These are phyloP conservation scores for Paradoxurus hermaphroditus DNA, from an alignment of 2,113 vertebrate genomes.

Conservation along the genomic window DNA sequence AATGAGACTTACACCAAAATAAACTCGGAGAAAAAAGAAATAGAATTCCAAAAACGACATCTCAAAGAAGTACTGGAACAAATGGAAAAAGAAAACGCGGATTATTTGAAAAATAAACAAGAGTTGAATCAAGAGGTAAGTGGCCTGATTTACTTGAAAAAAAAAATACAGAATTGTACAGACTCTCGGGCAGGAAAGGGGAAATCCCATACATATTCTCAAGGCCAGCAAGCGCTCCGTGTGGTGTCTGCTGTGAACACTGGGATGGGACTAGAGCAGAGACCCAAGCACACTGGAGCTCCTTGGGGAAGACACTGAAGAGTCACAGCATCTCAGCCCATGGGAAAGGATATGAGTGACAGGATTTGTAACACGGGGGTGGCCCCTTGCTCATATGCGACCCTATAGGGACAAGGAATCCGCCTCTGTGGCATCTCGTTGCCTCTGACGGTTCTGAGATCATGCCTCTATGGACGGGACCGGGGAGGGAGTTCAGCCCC, in stretches of 20 bases:
- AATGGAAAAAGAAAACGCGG: constrained; percentile 53
- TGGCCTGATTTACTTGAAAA: background rate
- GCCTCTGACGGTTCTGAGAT: background rate
- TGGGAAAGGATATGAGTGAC: background rate
- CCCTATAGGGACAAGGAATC: background rate
- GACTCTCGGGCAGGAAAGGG: background rate
- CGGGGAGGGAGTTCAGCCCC: background rate
- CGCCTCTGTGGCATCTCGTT: too few species aligned
- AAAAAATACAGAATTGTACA: background rate
- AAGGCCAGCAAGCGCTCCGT: rapidly evolving
- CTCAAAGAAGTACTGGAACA: constrained; percentile 57
- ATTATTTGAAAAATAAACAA: constrained; percentile 66
- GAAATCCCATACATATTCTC: background rate
- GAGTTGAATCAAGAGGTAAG: constrained; percentile 63
- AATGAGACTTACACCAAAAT: constrained; percentile 71
- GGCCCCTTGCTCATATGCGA: background rate
- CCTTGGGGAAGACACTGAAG: background rate
- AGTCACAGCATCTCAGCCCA: background rate
- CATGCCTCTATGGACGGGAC: background rate
- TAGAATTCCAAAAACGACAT: background rate
- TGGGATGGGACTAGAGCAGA: background rate
- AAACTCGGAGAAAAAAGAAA: constrained; percentile 65
- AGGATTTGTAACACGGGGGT: background rate
- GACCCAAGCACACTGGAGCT: background rate
- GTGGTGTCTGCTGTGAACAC: background rate